A percentile compares a stretch with the other conserved stretches of the same genome.
Evolutionary conservation across 2,113 vertebrate genomes (phyloP).

Genomic region (Stigmatopora argus): DNA sequence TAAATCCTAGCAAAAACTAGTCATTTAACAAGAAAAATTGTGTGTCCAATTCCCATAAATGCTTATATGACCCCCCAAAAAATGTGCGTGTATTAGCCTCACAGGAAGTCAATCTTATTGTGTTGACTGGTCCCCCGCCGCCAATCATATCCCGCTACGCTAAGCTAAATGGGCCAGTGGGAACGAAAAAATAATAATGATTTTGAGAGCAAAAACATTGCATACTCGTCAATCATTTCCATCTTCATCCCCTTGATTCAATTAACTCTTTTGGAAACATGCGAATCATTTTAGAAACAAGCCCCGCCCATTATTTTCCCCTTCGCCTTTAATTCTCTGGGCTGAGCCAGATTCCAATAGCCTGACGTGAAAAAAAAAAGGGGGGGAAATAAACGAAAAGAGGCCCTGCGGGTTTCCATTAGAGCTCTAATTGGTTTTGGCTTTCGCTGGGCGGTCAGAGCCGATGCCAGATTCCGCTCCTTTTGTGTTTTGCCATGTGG

Average conservation of each 20-base stretch:
- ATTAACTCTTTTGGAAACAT: conserved; percentile 58
- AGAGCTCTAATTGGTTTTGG: conserved; percentile 75
- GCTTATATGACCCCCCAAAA: not conserved
- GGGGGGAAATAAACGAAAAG: conserved; percentile 70
- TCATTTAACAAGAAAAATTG: no score
- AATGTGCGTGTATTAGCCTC: not conserved
- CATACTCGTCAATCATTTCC: conserved; percentile 56
- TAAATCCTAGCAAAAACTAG: no score
- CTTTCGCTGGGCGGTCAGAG: conserved; percentile 53
- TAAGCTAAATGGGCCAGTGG: conserved; percentile 33
- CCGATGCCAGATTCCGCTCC: conserved; percentile 57
- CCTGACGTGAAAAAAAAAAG: conserved; percentile 67
- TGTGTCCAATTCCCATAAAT: not conserved
- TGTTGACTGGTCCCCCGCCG: not conserved
- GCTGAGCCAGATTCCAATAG: conserved; percentile 71
- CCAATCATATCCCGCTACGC: conserved; percentile 28
- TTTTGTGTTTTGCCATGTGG: conserved; percentile 65
- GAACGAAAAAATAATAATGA: conserved; percentile 28
- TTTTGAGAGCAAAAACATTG: conserved; percentile 44
- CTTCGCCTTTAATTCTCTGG: conserved; percentile 49
- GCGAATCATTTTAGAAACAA: conserved; percentile 54
- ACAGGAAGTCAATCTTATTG: not conserved
- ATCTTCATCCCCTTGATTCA: conserved; percentile 51
- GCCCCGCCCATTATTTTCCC: conserved; percentile 43
- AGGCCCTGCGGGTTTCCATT: conserved; percentile 75